Evolutionary conservation across 2,797 vertebrate species (phyloP).

Genomic region (Taenioides sp.): DNA sequence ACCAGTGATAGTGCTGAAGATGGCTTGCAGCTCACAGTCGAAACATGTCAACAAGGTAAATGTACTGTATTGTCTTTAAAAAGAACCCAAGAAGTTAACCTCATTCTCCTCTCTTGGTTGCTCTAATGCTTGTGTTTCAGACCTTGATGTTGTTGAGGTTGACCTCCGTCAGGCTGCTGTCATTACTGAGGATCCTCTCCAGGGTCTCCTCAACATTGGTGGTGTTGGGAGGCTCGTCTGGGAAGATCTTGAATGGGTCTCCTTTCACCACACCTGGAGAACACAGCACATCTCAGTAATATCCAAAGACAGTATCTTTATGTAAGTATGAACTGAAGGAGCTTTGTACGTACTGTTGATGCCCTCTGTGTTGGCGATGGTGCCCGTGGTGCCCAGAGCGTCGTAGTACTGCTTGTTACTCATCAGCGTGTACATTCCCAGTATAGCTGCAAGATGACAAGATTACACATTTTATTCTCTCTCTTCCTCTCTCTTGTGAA

Average conservation of each 20-base stretch:
- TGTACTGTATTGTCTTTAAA: no score
- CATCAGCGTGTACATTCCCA: constrained; percentile 98
- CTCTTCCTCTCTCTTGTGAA: no score
- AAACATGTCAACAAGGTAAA: no score
- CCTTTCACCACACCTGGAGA: constrained; percentile 88
- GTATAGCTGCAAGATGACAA: constrained; percentile 83
- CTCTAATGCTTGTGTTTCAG: neutral
- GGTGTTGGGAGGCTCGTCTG: constrained; percentile 91
- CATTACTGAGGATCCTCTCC: constrained; percentile 83
- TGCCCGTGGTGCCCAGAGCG: constrained; percentile 86
- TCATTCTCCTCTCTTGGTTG: no score
- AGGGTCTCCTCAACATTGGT: constrained; percentile 92
- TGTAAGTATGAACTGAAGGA: neutral
- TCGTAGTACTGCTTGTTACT: constrained; percentile 99
- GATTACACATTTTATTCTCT: neutral
- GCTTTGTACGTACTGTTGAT: constrained; percentile 89
- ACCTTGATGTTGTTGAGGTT: constrained; percentile 99
- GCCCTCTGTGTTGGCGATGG: constrained; percentile 92
- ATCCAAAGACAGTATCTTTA: neutral
- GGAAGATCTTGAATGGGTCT: constrained; percentile 89
- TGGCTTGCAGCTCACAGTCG: no score
- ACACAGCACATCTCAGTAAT: neutral
- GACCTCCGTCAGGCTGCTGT: constrained; percentile 84
- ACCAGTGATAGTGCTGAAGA: no score
- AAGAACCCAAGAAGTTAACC: no score